Evolutionary conservation across 1,140 invertebrate species (phyloP).

Genomic region (Gryllus bimaculatus): DNA sequence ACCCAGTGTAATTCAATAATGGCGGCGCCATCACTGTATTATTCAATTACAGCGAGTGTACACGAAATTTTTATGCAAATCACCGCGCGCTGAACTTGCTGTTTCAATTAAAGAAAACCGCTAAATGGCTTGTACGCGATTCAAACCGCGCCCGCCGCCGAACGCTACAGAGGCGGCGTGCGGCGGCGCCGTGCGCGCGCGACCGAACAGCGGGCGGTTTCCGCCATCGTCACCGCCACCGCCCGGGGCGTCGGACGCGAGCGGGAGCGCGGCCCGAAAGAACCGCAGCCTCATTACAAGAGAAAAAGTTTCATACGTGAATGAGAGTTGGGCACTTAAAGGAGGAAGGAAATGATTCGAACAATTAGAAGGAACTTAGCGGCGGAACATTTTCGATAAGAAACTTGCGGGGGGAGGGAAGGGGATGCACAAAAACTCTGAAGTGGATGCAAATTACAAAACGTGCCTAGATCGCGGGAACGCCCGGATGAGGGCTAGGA

Average conservation of each 20-base stretch:
- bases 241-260: too few species aligned
- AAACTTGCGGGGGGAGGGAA: neutral
- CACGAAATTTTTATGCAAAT: constrained; percentile 2
- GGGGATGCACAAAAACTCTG: neutral
- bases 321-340: neutral
- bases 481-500: too few species aligned
- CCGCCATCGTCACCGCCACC: too few species aligned
- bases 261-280: neutral
- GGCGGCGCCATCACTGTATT: neutral
- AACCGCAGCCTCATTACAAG: neutral
- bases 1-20: neutral
- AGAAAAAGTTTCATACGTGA: constrained; percentile 5
- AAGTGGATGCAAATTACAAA: constrained; percentile 5
- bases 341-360: neutral
- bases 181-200: too few species aligned
- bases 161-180: neutral
- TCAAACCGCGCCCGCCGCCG: neutral
- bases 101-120: constrained; percentile 5
- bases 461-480: neutral
- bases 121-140: neutral
- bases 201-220: too few species aligned
- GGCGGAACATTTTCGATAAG: neutral
- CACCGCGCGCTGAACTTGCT: neutral
- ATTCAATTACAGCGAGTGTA: constrained; percentile 1
- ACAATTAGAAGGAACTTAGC: constrained; percentile 4